phyloP scores from a whole-genome alignment of 1,140 invertebrate species.

The Muscidifurax raptorellus region DNA sequence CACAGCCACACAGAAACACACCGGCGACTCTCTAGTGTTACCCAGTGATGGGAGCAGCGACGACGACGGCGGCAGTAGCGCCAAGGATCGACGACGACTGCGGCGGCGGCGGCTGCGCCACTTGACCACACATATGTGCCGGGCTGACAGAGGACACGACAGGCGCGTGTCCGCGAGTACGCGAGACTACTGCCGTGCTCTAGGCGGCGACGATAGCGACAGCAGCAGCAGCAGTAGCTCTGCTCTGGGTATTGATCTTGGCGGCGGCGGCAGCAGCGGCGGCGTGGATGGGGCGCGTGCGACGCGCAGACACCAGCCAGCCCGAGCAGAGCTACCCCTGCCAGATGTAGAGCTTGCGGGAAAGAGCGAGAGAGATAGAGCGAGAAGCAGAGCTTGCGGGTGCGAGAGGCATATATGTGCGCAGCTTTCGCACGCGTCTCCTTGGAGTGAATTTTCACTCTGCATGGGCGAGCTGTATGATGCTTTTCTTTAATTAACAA shows the following conservation, averaged over 20 bases:
- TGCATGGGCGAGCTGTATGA: too few species aligned
- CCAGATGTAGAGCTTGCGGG: background rate
- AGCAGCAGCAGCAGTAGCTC: background rate
- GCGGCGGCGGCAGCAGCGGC: background rate
- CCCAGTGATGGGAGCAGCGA: constrained; percentile 19
- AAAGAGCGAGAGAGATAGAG: background rate
- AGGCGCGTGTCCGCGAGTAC: constrained; percentile 58
- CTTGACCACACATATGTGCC: constrained; percentile 29
- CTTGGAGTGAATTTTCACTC: too few species aligned
- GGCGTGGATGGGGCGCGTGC: constrained; percentile 1
- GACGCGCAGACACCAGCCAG: constrained; percentile 11
- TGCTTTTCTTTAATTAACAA: too few species aligned
- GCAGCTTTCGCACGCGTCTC: too few species aligned
- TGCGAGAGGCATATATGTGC: too few species aligned
- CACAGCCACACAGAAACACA: background rate
- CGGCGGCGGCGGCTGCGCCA: background rate
- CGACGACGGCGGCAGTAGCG: background rate
- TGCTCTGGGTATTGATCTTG: constrained; percentile 47
- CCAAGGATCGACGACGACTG: constrained; percentile 12
- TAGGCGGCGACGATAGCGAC: constrained; percentile 15
- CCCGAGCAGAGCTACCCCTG: background rate
- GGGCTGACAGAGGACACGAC: constrained; percentile 43
- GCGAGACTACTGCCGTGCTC: constrained; percentile 59
- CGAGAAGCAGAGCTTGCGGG: background rate
- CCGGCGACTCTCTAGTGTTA: constrained; percentile 43